Percentiles rank a stretch among this genome's conserved stretches.
These are phyloP conservation scores for Bemisia tabaci DNA, from an alignment of 1,140 invertebrate genomes.

Conservation along the genomic window DNA sequence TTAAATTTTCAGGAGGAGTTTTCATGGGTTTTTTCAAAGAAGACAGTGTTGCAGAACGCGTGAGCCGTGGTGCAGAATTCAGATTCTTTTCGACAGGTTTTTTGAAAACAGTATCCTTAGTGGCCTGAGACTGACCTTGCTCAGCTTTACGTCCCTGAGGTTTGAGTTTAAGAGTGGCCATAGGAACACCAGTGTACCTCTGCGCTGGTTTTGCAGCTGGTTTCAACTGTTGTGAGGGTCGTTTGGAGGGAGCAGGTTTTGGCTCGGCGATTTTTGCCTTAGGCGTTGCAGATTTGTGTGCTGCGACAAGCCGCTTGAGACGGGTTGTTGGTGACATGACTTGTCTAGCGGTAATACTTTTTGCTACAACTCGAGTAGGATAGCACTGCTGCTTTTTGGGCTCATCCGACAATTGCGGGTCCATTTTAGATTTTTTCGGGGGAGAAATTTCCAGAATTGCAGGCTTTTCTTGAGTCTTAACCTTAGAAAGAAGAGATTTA, in stretches of 20 bases:
- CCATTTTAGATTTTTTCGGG: neutral
- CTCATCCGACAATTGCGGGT: too few species aligned
- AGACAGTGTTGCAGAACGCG: neutral
- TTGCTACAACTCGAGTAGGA: neutral
- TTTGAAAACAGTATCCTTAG: too few species aligned
- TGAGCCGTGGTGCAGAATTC: neutral
- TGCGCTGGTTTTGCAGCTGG: too few species aligned
- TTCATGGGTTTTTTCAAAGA: neutral
- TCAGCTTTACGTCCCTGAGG: too few species aligned
- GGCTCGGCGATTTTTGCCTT: neutral
- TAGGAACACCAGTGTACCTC: too few species aligned
- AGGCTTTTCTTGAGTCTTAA: too few species aligned
- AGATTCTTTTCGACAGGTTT: neutral
- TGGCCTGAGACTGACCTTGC: too few species aligned
- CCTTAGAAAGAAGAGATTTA: too few species aligned
- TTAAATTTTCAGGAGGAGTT: neutral
- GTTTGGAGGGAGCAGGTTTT: neutral
- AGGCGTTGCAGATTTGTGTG: neutral
- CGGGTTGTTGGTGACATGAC: neutral
- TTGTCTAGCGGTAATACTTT: neutral
- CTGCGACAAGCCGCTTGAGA: neutral
- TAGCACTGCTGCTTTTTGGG: neutral
- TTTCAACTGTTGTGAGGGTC: too few species aligned
- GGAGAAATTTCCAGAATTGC: too few species aligned
- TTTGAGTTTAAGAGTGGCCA: too few species aligned